phyloP scores from a whole-genome alignment of 2,797 vertebrate species.

The Ficedula albicollis region DNA sequence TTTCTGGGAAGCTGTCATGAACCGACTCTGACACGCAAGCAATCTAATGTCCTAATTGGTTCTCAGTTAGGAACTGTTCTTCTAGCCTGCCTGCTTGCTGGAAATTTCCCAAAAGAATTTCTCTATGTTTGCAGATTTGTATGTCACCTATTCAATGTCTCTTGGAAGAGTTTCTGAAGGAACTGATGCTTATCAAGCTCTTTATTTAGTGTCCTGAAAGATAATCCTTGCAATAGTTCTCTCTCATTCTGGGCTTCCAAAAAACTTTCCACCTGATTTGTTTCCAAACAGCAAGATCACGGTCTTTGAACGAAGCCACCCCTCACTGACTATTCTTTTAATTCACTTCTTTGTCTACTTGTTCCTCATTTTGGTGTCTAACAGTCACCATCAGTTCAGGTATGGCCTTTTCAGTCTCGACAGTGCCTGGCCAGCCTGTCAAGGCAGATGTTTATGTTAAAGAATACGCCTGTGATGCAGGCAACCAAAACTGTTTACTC shows the following conservation, averaged over 20 bases:
- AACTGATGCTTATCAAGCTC: background rate
- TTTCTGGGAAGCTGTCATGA: background rate
- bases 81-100: background rate
- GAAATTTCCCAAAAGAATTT: background rate
- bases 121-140: background rate
- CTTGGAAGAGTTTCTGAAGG: background rate
- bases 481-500: background rate
- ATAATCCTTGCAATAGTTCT: background rate
- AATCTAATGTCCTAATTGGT: background rate
- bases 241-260: background rate
- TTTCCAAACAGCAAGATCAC: background rate
- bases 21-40: accelerated
- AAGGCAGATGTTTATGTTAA: background rate
- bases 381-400: background rate
- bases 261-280: background rate
- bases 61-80: background rate
- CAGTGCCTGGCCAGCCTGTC: background rate
- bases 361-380: background rate
- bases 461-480: background rate
- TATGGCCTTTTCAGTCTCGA: background rate
- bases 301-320: background rate
- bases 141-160: background rate
- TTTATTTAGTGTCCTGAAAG: background rate
- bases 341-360: background rate
- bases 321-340: background rate